phyloP scores from a whole-genome alignment of 2,888 invertebrate species.

The Agelastica alni region DNA sequence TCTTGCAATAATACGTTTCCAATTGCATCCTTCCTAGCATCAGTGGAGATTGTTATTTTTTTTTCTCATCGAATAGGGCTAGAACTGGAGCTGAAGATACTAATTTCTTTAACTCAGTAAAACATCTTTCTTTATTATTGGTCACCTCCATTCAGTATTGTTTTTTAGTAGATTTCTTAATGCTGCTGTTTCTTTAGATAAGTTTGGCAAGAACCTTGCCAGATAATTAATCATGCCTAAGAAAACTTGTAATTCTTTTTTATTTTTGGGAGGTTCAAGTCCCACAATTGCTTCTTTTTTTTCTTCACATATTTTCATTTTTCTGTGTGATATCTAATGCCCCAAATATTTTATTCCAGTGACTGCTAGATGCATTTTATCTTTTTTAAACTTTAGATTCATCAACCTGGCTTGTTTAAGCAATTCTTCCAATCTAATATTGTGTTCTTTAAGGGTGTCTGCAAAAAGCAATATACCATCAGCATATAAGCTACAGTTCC shows the following conservation, averaged over 20 bases:
- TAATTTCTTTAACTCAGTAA: too few relatives aligned
- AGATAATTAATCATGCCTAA: not conserved
- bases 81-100: too few relatives aligned
- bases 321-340: not conserved
- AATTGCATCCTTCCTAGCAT: not conserved
- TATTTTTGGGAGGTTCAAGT: not conserved
- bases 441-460: not conserved
- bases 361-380: not conserved
- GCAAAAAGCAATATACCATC: not conserved
- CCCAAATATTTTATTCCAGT: not conserved
- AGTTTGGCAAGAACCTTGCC: not conserved
- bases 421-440: not conserved
- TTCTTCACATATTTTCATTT: not conserved
- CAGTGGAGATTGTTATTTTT: not conserved
- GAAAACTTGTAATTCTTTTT: not conserved
- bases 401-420: not conserved
- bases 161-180: not conserved
- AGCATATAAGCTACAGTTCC: not conserved
- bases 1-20: not conserved
- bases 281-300: not conserved
- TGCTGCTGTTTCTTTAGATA: not conserved
- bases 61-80: too few relatives aligned
- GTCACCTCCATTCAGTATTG: not conserved
- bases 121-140: too few relatives aligned
- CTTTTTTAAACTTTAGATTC: not conserved